Percentiles rank a stretch among this genome's conserved stretches.
phyloP scores from a whole-genome alignment of 2,797 vertebrate genomes.

The Linurgus olivaceus region DNA sequence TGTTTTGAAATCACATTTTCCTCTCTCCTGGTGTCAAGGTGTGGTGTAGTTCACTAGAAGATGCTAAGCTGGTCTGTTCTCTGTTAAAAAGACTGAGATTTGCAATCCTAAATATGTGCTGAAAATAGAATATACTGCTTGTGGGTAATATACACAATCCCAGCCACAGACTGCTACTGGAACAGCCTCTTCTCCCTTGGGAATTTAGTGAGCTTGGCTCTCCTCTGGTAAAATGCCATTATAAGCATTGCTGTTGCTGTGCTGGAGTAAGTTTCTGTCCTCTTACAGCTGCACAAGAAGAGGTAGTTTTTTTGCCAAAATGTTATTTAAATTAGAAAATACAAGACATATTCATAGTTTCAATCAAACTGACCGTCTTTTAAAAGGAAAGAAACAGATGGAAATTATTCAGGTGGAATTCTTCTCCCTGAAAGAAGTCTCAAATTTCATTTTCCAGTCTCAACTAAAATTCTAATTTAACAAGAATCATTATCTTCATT shows the following conservation, averaged over 20 bases:
- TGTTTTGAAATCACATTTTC: neutral
- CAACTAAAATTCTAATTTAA: neutral
- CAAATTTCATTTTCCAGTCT: neutral
- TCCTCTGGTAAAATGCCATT: constrained; percentile 8
- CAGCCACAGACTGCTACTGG: neutral
- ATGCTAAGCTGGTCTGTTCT: neutral
- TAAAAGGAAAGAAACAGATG: neutral
- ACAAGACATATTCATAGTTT: neutral
- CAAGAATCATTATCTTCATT: neutral
- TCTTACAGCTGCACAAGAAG: neutral
- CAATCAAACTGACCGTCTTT: neutral
- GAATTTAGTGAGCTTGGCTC: neutral
- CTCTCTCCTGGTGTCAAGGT: neutral
- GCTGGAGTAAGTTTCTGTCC: neutral
- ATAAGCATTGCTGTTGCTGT: constrained; percentile 12
- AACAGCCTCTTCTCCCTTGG: neutral
- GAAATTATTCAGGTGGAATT: neutral
- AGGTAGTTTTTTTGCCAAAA: neutral
- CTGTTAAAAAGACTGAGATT: neutral
- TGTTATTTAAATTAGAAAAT: neutral
- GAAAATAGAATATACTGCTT: constrained; percentile 8
- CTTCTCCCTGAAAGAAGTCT: neutral
- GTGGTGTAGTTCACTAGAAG: neutral
- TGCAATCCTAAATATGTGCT: neutral
- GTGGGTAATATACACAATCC: neutral